Conservation (phyloP, 2,113 vertebrate genomes). For the Atractosteus spatula region DNA sequence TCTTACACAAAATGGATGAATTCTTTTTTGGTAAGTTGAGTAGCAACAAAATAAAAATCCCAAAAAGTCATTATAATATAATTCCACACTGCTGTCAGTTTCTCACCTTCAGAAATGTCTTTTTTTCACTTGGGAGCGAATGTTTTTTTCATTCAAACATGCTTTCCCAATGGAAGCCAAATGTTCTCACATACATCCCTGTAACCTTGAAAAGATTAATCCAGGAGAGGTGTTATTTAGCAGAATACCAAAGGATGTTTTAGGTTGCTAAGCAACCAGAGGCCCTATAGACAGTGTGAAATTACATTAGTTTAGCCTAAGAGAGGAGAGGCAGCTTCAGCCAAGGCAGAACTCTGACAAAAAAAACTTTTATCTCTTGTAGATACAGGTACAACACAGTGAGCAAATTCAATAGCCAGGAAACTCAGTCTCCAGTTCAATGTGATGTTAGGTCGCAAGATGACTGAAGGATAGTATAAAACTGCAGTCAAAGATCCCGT, state of each 20-base stretch:
- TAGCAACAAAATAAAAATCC: no score
- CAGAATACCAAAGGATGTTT: neutral
- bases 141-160: neutral
- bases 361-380: neutral
- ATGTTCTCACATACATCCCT: neutral
- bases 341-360: neutral
- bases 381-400: no score
- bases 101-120: neutral
- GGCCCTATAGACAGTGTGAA: neutral
- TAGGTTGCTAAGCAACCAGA: conserved; percentile 6
- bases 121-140: neutral
- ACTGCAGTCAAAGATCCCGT: no score
- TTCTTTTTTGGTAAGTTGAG: no score
- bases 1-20: no score
- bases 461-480: no score
- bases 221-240: neutral
- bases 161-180: neutral
- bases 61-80: no score
- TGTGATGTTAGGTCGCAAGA: no score
- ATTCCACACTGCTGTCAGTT: neutral
- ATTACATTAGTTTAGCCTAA: neutral
- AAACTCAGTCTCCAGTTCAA: no score
- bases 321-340: neutral
- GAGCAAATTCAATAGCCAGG: no score
- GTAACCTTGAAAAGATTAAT: neutral